Evolutionary conservation across 2,797 vertebrate genomes (phyloP), one percentile per base, ranked within the genome.

Genomic region (Centroberyx gerrardi): DNA sequence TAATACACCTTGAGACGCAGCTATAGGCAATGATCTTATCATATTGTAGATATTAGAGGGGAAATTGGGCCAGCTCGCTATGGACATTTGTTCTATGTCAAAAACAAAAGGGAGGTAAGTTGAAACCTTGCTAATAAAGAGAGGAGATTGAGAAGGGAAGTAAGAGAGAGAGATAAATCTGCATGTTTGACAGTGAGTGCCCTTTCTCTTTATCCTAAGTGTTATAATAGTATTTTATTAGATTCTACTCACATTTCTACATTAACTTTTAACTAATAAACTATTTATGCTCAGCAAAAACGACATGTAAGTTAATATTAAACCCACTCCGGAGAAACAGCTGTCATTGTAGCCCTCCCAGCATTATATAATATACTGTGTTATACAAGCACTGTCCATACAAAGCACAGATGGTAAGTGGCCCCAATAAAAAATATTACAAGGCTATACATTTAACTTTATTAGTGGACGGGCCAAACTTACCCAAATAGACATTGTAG

Each of bases 101-200:
- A 18, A 13, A 49, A 58, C 10, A 68, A 55, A 12, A 62, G 42
- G 42, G 31, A 44, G 27, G 29, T 56, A 1, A 60, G 63, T 74
- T 55, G 6, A 81, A 69, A 13, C 17, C 15, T 18, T 60, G 56
- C 56, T 18, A 22, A 63, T 62, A 33, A 72, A 54, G 10, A 22
- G 29, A 65, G 18, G 42, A 58, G 67, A 75, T 62, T 40, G 9
- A 72, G 84, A 78, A 81, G 56, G 79, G 46, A 72, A 48, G 67
- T 69, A 65, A 40, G 65, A 53, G 22, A 74, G 33, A 69, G 29
- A 52, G 38, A 76, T 66, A 58, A 56, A 62, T 51, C 28, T 46
- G 79, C 78, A 84, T 89, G 81, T 81, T 84, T 66, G 53, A 72
- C 55, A 73, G 36, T 27, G 53, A 73, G 59, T 13, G 60, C 13